Base-by-base conservation (phyloP, 2,888 invertebrate genomes). In the Incurvaria masculella region DNA sequence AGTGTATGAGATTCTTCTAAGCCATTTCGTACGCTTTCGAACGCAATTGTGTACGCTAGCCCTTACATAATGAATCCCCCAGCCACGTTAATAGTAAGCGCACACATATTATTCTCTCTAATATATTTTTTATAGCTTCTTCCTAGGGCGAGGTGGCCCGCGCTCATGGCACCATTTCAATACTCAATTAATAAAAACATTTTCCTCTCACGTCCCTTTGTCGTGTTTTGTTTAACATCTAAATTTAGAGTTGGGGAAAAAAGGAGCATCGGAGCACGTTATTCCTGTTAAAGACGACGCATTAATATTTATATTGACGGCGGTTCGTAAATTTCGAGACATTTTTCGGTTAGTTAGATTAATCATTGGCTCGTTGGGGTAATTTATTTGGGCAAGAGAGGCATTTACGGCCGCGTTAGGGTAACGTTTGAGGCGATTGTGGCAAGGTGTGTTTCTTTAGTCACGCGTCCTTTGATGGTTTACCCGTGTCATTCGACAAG, bases 201-300 rank as follows among this genome's bases (percentile, higher is more conserved):
- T 20, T 42, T 18, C 18, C 33, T 33, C 21, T 49, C 62, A 23
- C 23, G 23, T 59, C 63, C 59, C 66, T 68, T 72, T 68, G 58
- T 68, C 67, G 64, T 65, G 67, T 72, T 73, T 71, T 72, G 73
- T 76, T 69, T 67, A 73, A 76, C 75, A 72, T 70, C 73, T 75
- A 74, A 71, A 75, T 76, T 75, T 70, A 65, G 71, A 59, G 57
- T 67, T 61, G 55, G 50, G 58, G 42, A 57, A 56, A n/a, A 53
- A 19, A 21, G 16, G 21, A 20, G 10, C 11, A 44, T 38, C 21
- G 18, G 21, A 10, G 21, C 16, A 16, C 53, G 41, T 39, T 17
- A 57, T 53, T 59, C 67, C 69, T 65, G 66, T 69, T 69, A 67
- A 61, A 49, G 51, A 55, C 57, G 57, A 56, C 57, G 58, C 57